A percentile compares a stretch with the other conserved stretches of the same genome.
Evolutionary conservation across 2,888 invertebrate genomes (phyloP).

Genomic region (Drosophila conformis): DNA sequence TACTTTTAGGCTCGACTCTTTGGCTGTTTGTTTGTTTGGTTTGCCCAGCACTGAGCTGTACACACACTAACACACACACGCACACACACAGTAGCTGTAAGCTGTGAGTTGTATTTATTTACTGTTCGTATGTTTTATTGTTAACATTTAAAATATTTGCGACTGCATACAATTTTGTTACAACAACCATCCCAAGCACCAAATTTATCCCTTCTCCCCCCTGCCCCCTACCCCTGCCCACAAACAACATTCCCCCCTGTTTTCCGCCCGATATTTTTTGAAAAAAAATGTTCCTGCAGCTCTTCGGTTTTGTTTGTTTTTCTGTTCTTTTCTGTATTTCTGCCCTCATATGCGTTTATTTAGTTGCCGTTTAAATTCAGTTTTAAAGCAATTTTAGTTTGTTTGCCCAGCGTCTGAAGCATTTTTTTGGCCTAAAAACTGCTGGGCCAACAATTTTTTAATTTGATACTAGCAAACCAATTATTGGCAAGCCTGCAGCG

Average conservation of each 20-base stretch:
- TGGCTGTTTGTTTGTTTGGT: conserved; percentile 39
- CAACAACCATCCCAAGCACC: conserved; percentile 6
- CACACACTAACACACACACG: not conserved
- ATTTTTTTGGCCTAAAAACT: conserved; percentile 18
- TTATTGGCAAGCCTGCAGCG: not conserved
- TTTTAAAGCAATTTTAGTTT: conserved; percentile 42
- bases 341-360: conserved; percentile 50
- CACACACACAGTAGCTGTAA: not conserved
- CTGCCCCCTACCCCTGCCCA: not conserved
- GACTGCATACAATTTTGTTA: conserved; percentile 71
- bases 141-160: conserved; percentile 81
- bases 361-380: conserved; percentile 46
- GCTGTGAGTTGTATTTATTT: conserved; percentile 60
- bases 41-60: conserved; percentile 35
- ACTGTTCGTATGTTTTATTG: conserved; percentile 77
- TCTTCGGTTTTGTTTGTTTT: conserved; percentile 1
- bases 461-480: not conserved
- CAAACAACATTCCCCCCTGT: not conserved
- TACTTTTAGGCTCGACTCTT: conserved; percentile 69
- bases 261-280: conserved; percentile 12
- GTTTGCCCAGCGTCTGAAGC: not conserved
- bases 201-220: not conserved
- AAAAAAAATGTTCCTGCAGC: not conserved
- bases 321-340: conserved; percentile 2
- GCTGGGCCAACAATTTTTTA: conserved; percentile 27